Conservation (phyloP, 1,140 invertebrate species). For the Anastrepha ludens region DNA sequence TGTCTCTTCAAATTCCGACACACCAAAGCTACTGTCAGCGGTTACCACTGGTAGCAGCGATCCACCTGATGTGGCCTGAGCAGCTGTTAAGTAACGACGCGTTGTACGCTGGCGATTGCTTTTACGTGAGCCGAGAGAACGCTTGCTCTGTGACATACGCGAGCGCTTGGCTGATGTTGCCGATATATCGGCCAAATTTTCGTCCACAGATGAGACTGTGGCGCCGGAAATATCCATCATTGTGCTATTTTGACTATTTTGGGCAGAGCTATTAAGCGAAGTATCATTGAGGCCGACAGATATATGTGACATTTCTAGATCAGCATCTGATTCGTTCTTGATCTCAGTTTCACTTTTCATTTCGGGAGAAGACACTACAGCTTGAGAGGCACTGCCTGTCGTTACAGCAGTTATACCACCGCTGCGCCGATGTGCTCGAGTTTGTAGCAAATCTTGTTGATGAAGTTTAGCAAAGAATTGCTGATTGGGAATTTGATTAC, state of each 20-base stretch:
- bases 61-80: constrained; percentile 51
- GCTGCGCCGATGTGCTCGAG: constrained; percentile 62
- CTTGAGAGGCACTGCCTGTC: neutral
- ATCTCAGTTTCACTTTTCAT: constrained; percentile 1
- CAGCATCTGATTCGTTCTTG: constrained; percentile 19
- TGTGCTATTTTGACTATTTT: constrained; percentile 41
- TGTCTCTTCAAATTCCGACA: constrained; percentile 62
- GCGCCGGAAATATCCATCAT: neutral
- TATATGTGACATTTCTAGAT: neutral
- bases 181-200: neutral
- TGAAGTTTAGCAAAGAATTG: constrained; percentile 72
- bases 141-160: constrained; percentile 62
- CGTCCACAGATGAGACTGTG: neutral
- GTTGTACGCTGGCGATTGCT: constrained; percentile 70
- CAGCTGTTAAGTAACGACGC: constrained; percentile 60
- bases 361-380: neutral
- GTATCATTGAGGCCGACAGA: constrained; percentile 23
- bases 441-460: constrained; percentile 69
- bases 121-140: constrained; percentile 64
- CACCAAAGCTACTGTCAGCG: constrained; percentile 45
- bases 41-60: constrained; percentile 16
- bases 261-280: constrained; percentile 47
- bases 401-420: neutral
- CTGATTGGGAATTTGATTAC: constrained; percentile 74
- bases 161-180: constrained; percentile 57